Conservation (phyloP, 2,113 vertebrate species). For the Nesoenas mayeri region DNA sequence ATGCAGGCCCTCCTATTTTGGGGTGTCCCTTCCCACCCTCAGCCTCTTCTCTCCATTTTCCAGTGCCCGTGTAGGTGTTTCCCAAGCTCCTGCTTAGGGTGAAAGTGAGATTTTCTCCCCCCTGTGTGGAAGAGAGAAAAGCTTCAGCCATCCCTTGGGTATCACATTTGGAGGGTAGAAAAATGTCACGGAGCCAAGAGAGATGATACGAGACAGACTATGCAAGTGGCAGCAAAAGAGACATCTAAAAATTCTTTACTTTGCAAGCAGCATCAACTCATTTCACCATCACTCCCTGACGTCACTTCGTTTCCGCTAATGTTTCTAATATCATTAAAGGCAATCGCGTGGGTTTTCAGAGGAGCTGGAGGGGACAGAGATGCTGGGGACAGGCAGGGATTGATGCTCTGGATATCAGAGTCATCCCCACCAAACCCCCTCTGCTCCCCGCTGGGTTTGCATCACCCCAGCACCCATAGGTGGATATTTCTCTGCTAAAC, state of each 20-base stretch:
- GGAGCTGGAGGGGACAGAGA: neutral
- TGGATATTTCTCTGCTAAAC: neutral
- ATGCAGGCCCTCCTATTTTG: no score
- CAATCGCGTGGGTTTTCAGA: rapidly evolving
- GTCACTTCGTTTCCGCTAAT: neutral
- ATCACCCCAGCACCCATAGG: rapidly evolving
- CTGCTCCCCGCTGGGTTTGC: rapidly evolving
- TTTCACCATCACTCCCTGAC: neutral
- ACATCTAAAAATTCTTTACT: neutral
- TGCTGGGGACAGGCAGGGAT: neutral
- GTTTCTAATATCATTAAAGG: neutral
- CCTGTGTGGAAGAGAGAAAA: neutral
- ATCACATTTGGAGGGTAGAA: neutral
- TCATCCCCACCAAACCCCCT: neutral
- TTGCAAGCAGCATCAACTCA: neutral
- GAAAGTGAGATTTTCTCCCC: neutral
- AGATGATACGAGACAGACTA: rapidly evolving
- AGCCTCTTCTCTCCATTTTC: neutral
- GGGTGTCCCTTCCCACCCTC: neutral
- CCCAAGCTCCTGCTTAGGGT: neutral
- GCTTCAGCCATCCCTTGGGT: neutral
- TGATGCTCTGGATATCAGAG: neutral
- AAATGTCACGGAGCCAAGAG: neutral
- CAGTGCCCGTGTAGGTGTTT: rapidly evolving
- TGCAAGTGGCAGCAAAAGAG: neutral